These are phyloP conservation scores for Propsilocerus akamusi DNA, from an alignment of 1,140 invertebrate species.

Conservation along the genomic window DNA sequence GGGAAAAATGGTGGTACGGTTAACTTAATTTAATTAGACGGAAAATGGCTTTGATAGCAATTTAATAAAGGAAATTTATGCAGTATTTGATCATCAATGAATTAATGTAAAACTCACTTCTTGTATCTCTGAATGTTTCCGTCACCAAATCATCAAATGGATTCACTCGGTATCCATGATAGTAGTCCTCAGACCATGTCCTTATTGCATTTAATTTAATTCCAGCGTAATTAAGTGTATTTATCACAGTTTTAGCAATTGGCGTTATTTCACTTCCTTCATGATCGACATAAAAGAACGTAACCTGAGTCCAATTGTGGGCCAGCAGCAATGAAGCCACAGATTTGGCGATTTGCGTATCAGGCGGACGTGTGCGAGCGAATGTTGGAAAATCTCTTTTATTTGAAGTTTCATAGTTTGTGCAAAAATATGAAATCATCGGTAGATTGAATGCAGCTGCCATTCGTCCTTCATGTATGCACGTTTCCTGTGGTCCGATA, in stretches of 20 bases:
- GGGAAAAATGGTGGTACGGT: conserved; percentile 8
- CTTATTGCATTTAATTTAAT: conserved; percentile 42
- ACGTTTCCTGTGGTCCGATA: conserved; percentile 90
- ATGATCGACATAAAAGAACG: conserved; percentile 54
- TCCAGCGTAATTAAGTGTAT: conserved; percentile 41
- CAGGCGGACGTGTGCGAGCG: conserved; percentile 76
- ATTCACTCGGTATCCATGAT: conserved; percentile 54
- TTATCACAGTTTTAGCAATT: conserved; percentile 49
- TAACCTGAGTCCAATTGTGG: conserved; percentile 67
- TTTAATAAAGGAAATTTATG: no score
- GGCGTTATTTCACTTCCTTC: conserved; percentile 46
- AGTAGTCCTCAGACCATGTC: conserved; percentile 57
- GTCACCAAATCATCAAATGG: conserved; percentile 61
- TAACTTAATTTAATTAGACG: not conserved
- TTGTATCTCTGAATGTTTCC: conserved; percentile 53
- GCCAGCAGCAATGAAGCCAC: conserved; percentile 57
- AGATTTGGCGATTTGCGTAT: conserved; percentile 80
- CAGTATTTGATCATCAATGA: not conserved
- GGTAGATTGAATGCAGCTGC: conserved; percentile 87
- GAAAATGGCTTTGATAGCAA: no score
- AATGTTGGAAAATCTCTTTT: conserved; percentile 82
- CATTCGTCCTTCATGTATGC: conserved; percentile 83
- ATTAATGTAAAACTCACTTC: conserved; percentile 42
- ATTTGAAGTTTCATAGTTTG: conserved; percentile 67
- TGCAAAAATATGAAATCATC: conserved; percentile 75